phyloP scores from a whole-genome alignment of 2,113 vertebrate species.

The Lichenostomus cassidix region DNA sequence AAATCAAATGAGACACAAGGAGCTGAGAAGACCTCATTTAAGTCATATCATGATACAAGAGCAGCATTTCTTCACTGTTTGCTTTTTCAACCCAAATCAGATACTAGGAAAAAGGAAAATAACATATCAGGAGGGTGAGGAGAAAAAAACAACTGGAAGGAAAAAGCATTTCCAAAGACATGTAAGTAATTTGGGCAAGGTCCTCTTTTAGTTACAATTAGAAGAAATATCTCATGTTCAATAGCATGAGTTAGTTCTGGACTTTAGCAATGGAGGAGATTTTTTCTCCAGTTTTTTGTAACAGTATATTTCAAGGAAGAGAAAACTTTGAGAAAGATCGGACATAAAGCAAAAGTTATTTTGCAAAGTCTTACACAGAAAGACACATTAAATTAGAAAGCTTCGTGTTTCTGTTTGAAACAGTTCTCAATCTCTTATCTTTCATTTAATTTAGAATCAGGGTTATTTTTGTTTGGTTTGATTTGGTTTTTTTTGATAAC shows the following conservation, averaged over 20 bases:
- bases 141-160: neutral
- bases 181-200: neutral
- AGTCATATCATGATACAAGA: neutral
- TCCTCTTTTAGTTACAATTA: neutral
- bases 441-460: neutral
- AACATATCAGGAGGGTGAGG: neutral
- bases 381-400: neutral
- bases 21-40: neutral
- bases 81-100: neutral
- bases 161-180: neutral
- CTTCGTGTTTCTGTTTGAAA: neutral
- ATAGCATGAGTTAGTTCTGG: neutral
- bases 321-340: neutral
- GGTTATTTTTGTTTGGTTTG: rapidly evolving
- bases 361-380: neutral
- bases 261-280: neutral
- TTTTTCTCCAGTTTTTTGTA: neutral
- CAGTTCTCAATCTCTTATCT: neutral
- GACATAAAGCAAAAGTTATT: neutral
- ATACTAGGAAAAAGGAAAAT: neutral
- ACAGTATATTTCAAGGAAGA: neutral
- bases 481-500: neutral
- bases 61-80: neutral
- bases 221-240: neutral
- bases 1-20: neutral